Evolutionary conservation across 2,113 vertebrate species (phyloP), one percentile per base, ranked within the genome.

Genomic region (Proteles cristata): DNA sequence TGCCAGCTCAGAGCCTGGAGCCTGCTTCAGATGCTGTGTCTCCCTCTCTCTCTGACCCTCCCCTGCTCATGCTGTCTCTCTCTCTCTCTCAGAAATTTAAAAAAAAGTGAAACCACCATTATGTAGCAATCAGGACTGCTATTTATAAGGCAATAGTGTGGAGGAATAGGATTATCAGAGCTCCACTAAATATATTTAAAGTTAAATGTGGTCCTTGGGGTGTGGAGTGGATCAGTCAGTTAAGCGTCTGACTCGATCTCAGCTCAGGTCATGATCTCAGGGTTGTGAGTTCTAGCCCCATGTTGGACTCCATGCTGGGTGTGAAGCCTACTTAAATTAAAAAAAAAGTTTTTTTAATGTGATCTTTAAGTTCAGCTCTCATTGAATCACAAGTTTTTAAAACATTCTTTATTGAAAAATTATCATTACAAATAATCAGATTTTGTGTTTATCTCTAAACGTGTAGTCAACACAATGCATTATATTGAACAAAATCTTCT

Each of bases 361-460:
- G 26, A 4, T 76, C 31, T 11, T 95, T 92, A n/a, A 79, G 15
- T 35, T 94, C 28, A 88, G 23, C 63, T 33, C 53, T 88, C 92
- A 63, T 48, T 45, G 81, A 93, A 96, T 53, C 50, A 73, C 11
- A 74, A 97, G 12, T 74, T 98, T 97, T 97, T 43, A 96, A 97
- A 96, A 92, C n/a, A 73, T n/a, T 33, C 48, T 97, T 90, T 65
- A 97, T 35, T 82, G 7, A 87, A 92, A 90, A 97, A n/a, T 61
- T 88, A 45, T 11, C 33, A 97, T 83, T 90, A 28, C 68, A 35
- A 96, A 87, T 35, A 94, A 96, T 84, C 68, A 95, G 82, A 97
- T 97, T 98, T 83, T 98, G 83, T 98, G 97, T 98, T 95, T 87
- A 90, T 86, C 93, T 97, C 65, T 97, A 96, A 98, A 90, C 98